Evolutionary conservation across 2,113 vertebrate species (phyloP).

Genomic region (Bos indicus): DNA sequence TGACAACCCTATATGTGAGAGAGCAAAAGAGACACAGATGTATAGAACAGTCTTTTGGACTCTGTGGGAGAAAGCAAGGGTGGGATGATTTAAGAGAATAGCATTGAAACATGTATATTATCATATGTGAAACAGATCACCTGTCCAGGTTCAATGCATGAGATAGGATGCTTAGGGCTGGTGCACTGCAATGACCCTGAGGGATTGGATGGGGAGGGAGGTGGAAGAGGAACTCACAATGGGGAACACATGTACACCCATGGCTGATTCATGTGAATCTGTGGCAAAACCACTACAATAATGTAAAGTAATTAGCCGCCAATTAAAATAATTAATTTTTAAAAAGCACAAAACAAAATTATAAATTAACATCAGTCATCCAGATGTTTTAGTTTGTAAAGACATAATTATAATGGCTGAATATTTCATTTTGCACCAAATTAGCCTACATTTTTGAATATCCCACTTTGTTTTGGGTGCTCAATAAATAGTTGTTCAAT

Average conservation of each 20-base stretch:
- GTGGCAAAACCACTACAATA: background rate
- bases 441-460: background rate
- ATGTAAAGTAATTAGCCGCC: background rate
- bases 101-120: background rate
- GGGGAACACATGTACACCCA: background rate
- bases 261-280: background rate
- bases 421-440: background rate
- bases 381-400: conserved; percentile 49
- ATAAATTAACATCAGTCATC: background rate
- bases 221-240: background rate
- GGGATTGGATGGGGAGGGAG: background rate
- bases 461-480: background rate
- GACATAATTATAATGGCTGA: conserved; percentile 29
- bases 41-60: background rate
- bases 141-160: background rate
- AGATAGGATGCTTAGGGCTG: background rate
- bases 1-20: rapidly evolving
- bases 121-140: background rate
- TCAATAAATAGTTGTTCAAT: background rate
- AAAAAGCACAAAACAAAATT: background rate
- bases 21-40: too few species aligned
- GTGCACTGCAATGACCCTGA: background rate
- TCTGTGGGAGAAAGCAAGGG: background rate
- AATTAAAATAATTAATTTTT: background rate
- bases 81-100: background rate